Conservation (phyloP, 2,113 vertebrate genomes). For the Heteronetta atricapilla region DNA sequence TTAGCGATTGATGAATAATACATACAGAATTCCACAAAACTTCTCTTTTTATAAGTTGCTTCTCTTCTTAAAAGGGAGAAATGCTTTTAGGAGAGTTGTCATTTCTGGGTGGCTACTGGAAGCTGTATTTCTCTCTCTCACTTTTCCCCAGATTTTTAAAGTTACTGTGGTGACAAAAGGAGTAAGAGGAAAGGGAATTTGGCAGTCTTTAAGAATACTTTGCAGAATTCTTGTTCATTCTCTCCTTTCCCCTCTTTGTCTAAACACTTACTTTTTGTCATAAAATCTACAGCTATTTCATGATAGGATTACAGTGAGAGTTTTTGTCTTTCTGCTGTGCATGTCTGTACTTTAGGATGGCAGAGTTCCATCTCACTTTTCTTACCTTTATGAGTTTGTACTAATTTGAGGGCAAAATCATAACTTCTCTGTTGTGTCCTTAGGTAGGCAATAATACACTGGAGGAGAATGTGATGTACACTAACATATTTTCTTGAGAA, state of each 20-base stretch:
- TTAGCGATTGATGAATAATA: background rate
- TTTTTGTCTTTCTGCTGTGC: background rate
- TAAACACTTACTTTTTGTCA: accelerated
- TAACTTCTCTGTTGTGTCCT: background rate
- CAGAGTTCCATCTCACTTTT: background rate
- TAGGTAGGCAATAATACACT: background rate
- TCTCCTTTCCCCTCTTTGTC: background rate
- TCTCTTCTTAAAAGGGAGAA: background rate
- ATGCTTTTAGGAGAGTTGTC: background rate
- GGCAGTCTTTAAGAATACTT: background rate
- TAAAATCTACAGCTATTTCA: background rate
- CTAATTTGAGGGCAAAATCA: background rate
- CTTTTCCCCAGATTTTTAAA: background rate
- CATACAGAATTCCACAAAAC: background rate
- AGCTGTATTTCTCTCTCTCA: background rate
- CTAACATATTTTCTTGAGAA: background rate
- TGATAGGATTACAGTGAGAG: background rate
- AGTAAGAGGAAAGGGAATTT: background rate
- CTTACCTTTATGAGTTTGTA: background rate
- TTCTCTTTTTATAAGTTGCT: accelerated
- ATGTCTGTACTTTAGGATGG: background rate
- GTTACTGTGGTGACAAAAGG: background rate
- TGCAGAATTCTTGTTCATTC: background rate
- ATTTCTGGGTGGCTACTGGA: background rate
- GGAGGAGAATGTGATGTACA: no score